Evolutionary conservation across 1,140 invertebrate species (phyloP).

Genomic region (Drosophila sulfurigaster): DNA sequence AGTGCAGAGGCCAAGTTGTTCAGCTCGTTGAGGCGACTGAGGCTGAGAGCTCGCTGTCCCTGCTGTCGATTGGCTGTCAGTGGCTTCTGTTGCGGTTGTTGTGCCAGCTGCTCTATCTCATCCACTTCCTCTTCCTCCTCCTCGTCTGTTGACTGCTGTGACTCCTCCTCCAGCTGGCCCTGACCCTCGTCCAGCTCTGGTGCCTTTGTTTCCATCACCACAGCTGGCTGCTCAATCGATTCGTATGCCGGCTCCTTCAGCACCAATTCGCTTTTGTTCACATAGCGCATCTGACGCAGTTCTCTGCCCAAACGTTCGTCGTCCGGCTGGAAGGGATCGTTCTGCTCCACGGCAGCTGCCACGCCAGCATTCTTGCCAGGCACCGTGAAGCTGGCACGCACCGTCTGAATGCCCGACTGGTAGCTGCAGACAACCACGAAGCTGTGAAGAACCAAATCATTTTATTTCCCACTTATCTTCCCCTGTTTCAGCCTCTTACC

Average conservation of each 20-base stretch:
- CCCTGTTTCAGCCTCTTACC: slow-evolving; percentile 78
- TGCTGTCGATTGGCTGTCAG: slow-evolving; percentile 38
- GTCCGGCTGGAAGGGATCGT: slow-evolving; percentile 74
- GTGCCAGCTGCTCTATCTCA: slow-evolving; percentile 6
- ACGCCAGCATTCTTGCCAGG: slow-evolving; percentile 85
- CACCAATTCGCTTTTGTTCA: slow-evolving; percentile 78
- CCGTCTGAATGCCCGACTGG: slow-evolving; percentile 91
- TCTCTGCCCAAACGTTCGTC: slow-evolving; percentile 73
- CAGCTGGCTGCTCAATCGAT: slow-evolving; percentile 54
- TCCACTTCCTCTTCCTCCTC: too few relatives aligned
- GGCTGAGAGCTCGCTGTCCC: slow-evolving; percentile 59
- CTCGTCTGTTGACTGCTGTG: neutral
- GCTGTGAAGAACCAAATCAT: slow-evolving; percentile 56
- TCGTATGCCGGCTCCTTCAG: slow-evolving; percentile 59
- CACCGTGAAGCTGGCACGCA: slow-evolving; percentile 90
- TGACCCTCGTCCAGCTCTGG: slow-evolving; percentile 22
- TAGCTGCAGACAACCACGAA: slow-evolving; percentile 92
- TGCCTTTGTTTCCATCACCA: slow-evolving; percentile 53
- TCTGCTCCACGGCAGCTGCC: slow-evolving; percentile 58
- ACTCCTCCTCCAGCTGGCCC: slow-evolving; percentile 5
- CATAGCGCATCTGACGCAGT: slow-evolving; percentile 74
- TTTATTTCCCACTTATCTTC: neutral
- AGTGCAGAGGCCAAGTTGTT: slow-evolving; percentile 32
- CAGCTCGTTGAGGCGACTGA: slow-evolving; percentile 57
- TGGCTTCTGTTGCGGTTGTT: slow-evolving; percentile 12